Percentiles rank a stretch among this genome's conserved stretches.
These are phyloP conservation scores for Phoxinus dragarum DNA, from an alignment of 2,797 vertebrate species.

Conservation along the genomic window DNA sequence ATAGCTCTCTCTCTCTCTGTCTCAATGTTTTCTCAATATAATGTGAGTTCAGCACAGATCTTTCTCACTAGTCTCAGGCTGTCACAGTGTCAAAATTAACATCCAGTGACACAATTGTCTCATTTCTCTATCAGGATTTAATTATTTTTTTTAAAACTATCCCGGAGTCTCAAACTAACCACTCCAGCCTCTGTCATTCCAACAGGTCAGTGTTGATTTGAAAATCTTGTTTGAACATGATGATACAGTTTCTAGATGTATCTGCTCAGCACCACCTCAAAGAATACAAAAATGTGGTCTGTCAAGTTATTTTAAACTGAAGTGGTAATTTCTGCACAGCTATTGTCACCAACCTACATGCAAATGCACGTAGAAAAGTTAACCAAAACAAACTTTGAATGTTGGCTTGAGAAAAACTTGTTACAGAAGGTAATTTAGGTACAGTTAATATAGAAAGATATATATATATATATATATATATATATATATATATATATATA, in stretches of 20 bases:
- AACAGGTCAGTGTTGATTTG: slow-evolving; percentile 3
- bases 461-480: no score
- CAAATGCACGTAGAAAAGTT: neutral
- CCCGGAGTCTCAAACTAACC: neutral
- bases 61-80: slow-evolving; percentile 73
- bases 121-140: neutral
- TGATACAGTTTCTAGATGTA: neutral
- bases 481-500: no score
- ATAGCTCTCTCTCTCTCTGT: slow-evolving; percentile 22
- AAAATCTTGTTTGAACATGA: neutral
- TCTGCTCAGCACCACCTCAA: neutral
- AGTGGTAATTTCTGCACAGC: neutral
- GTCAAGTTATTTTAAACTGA: neutral
- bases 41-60: slow-evolving; percentile 69
- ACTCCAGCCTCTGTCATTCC: neutral
- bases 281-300: neutral
- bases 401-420: neutral
- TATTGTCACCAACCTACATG: neutral
- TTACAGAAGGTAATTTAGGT: neutral
- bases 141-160: neutral
- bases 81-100: slow-evolving; percentile 74
- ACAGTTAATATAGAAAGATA: neutral
- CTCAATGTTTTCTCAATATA: slow-evolving; percentile 72
- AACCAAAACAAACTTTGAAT: neutral
- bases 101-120: slow-evolving; percentile 67